Evolutionary conservation across 1,140 invertebrate genomes (phyloP), one percentile per base, ranked within the genome.

Genomic region (Drosophila kohkoa): DNA sequence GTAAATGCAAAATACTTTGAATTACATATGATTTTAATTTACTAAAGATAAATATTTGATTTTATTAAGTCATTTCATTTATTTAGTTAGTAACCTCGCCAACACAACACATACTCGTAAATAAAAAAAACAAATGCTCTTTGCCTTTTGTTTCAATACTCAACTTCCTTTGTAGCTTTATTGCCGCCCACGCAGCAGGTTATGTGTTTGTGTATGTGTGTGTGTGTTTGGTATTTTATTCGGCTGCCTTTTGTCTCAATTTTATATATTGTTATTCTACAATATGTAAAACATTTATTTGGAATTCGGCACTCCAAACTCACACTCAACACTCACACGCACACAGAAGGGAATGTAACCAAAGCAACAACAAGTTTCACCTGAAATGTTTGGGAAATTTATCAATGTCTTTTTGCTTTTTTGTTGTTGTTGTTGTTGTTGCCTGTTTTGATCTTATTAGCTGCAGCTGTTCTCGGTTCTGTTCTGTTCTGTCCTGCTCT

Each of bases 241-340:
- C 32, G 5, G 65, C 30, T 41, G 54, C 51, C 66, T 58, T 72
- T 65, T 66, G 49, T 45, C 11, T 69, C 73, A 8, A 77, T 70
- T 83, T 69, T 69, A 25, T 70, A 67, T 66, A 81, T 85, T 83
- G 75, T 86, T 79, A 82, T 86, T 86, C 79, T 79, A 87, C 79
- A 87, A 87, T 87, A 87, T 86, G 79, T 70, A 82, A 82, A 87
- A 73, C 71, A 70, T 87, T 86, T 86, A 70, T 77, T 49, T 55
- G 58, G 67, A 87, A 79, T 82, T 67, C 58, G 35, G 32, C 48
- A 55, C 45, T 68, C 70, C 51, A 52, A n/a, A 43, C 46, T 41
- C 49, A 46, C 20, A 46, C 57, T 1, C 8, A 49, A 3, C n/a
- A 57, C 20, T 32, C 10, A 43, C 15, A 1, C 2, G 32, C 15